Evolutionary conservation across 1,140 invertebrate species (phyloP), one percentile per base, ranked within the genome.

Genomic region (Arion vulgaris): DNA sequence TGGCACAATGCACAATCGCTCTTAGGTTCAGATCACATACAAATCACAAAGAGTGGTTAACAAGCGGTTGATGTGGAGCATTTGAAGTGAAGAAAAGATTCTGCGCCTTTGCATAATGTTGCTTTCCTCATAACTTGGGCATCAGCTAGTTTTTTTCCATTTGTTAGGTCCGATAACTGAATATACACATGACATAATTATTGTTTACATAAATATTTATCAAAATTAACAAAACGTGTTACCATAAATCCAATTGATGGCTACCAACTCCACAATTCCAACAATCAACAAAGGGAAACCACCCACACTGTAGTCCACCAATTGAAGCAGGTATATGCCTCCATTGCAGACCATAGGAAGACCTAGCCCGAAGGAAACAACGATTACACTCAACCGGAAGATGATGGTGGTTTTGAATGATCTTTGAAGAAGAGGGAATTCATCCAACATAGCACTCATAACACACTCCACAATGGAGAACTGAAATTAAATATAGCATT

Each of bases 271-370:
- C 45, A 94, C 93, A 69, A 96, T 82, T 38, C 91, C 92, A 77
- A 96, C 96, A 36, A 97, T 92, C 32, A 97, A 90, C 2, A 96
- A 95, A 36, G 96, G 96, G 94, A 96, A 96, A 86, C 96, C 96
- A 41, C 96, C 96, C 0, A 96, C 95, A 88, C 96, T 96, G 89
- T 96, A 96, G 89, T 97, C 96, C 94, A 97, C 96, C 80, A 97
- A 87, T 88, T 96, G 95, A 17, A 97, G 92, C 94, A 96, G 95
- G 89, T 96, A 96, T 94, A 96, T 96, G 23, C 96, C 96, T 87
- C 95, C 91, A 83, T 94, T 92, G 66, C 94, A 95, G n/a, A 95
- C 94, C 95, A 95, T 95, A 0, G 95, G 94, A 53, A 95, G 91
- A 69, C 95, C 95, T 11, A 95, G 88, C 2, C 94, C 82, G 85